Evolutionary conservation across 2,888 invertebrate genomes (phyloP).

Genomic region (Pemphredon lugubris): DNA sequence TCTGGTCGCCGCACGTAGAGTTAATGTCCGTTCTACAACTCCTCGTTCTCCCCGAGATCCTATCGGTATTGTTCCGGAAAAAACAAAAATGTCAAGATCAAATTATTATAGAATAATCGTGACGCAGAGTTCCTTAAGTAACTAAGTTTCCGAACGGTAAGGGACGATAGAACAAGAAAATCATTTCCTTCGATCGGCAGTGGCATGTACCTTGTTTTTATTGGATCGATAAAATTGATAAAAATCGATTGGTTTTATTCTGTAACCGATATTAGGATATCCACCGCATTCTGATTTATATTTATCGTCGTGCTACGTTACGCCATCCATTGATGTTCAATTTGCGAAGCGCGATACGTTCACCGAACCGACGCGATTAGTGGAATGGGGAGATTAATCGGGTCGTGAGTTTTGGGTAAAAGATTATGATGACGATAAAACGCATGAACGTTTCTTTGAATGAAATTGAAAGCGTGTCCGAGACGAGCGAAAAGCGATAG

Average conservation of each 20-base stretch:
- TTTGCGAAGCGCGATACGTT: slow-evolving; percentile 18
- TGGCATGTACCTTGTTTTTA: too few relatives aligned
- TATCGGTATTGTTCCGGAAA: background rate
- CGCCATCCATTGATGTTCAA: slow-evolving; percentile 13
- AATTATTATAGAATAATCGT: background rate
- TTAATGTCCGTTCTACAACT: slow-evolving; percentile 18
- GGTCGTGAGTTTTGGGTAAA: background rate
- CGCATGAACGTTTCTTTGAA: too few relatives aligned
- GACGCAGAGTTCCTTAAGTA: too few relatives aligned
- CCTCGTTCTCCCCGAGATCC: background rate
- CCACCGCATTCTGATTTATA: slow-evolving; percentile 23
- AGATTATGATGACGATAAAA: slow-evolving; percentile 5
- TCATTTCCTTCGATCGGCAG: background rate
- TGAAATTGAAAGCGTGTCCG: too few relatives aligned
- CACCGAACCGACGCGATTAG: slow-evolving; percentile 22
- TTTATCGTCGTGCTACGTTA: slow-evolving; percentile 20
- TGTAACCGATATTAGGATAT: background rate
- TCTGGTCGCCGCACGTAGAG: slow-evolving; percentile 33
- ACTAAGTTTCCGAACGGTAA: too few relatives aligned
- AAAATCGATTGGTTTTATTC: slow-evolving; percentile 19
- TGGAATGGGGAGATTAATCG: slow-evolving; percentile 17
- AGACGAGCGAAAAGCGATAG: too few relatives aligned
- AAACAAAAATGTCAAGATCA: background rate
- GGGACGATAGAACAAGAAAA: too few relatives aligned
- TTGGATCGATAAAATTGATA: too few relatives aligned